Conservation (phyloP, 2,888 invertebrate genomes). For the Congeria kusceri region DNA sequence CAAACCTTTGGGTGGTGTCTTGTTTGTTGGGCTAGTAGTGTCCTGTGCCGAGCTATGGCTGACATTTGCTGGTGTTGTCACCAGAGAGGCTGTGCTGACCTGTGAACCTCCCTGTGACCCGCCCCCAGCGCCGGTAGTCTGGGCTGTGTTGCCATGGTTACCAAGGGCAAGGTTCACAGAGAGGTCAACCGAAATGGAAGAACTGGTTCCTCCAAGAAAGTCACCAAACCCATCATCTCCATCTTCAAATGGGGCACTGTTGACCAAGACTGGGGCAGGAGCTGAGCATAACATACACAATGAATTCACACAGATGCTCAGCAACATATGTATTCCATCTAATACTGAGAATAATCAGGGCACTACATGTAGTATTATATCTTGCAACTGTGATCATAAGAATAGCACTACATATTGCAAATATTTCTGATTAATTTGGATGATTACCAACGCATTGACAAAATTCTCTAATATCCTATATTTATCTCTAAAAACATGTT, state of each 20-base stretch:
- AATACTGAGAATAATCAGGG: too few species aligned
- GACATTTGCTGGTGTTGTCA: neutral
- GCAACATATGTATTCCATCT: too few species aligned
- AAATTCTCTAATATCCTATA: too few species aligned
- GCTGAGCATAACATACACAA: too few species aligned
- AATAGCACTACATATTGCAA: too few species aligned
- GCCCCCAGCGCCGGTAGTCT: neutral
- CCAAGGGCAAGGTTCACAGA: conserved; percentile 3
- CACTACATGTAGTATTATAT: too few species aligned
- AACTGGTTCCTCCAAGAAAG: conserved; percentile 71
- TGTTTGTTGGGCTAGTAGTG: neutral
- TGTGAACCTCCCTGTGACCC: neutral
- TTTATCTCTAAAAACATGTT: too few species aligned
- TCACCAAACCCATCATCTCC: conserved; percentile 81
- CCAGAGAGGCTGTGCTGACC: neutral
- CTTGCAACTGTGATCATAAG: too few species aligned
- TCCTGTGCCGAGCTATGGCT: neutral
- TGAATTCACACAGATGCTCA: too few species aligned
- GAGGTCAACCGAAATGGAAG: neutral
- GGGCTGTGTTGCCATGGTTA: conserved; percentile 16
- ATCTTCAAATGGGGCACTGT: neutral
- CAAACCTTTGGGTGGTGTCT: conserved; percentile 7
- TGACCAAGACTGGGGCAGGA: neutral
- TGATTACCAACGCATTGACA: too few species aligned
- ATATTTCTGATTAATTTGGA: too few species aligned